Percentiles rank a stretch among this genome's conserved stretches.
Evolutionary conservation across 2,113 vertebrate species (phyloP).

Genomic region (Mustela nigripes): DNA sequence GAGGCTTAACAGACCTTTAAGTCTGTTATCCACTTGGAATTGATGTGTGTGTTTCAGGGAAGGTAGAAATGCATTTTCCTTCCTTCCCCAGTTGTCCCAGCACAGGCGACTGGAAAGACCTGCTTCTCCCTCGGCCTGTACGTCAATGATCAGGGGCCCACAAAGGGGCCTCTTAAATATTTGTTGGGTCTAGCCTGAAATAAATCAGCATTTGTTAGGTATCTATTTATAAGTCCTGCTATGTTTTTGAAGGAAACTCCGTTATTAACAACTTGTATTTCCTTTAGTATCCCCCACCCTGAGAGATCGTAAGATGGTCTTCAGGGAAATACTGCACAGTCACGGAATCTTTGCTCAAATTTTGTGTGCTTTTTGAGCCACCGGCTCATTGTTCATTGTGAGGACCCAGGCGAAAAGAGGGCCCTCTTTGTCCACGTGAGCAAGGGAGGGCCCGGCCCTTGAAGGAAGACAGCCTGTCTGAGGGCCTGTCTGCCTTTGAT

Average conservation of each 20-base stretch:
- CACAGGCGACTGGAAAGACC: not conserved
- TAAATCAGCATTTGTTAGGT: not conserved
- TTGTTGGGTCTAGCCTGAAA: not conserved
- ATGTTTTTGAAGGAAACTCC: constrained; percentile 8
- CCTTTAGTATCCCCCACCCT: not conserved
- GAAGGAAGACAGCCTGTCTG: not conserved
- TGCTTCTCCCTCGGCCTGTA: not conserved
- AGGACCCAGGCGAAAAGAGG: not conserved
- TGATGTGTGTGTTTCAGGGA: not conserved
- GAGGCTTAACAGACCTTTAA: not conserved
- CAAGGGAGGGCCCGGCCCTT: accelerated
- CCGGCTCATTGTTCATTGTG: not conserved
- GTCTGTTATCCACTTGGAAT: not conserved
- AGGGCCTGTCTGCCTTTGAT: not conserved
- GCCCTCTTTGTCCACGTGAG: accelerated
- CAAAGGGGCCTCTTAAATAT: not conserved
- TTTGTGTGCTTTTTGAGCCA: not conserved
- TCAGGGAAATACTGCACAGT: not conserved
- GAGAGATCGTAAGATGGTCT: not conserved
- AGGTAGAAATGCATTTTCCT: not conserved
- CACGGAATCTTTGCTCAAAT: not conserved
- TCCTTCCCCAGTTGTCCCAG: not conserved
- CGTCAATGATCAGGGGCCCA: too few species aligned
- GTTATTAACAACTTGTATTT: not conserved
- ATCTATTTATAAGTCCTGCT: not conserved